These are phyloP conservation scores for Azemiops feae DNA, from an alignment of 2,113 vertebrate genomes.

Conservation along the genomic window DNA sequence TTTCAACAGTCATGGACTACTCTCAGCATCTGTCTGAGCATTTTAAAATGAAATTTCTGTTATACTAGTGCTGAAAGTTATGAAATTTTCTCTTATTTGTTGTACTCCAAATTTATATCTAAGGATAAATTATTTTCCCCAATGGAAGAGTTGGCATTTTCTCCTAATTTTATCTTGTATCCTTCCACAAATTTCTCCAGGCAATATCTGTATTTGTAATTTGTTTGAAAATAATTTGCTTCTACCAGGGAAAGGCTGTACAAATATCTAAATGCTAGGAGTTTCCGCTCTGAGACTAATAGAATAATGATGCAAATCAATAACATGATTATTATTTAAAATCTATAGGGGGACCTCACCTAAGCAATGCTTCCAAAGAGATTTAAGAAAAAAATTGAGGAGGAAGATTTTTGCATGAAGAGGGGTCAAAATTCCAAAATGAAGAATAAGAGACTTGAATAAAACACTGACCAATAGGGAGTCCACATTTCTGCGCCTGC, in stretches of 20 bases:
- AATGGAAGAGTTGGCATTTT: background rate
- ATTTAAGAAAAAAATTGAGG: background rate
- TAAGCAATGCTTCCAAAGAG: background rate
- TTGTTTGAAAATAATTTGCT: background rate
- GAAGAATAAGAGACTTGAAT: background rate
- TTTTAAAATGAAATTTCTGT: background rate
- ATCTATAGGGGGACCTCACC: background rate
- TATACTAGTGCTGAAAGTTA: background rate
- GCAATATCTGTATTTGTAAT: background rate
- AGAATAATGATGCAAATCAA: background rate
- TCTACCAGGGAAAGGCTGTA: background rate
- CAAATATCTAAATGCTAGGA: background rate
- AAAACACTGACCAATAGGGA: background rate
- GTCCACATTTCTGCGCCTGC: background rate
- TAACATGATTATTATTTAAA: background rate
- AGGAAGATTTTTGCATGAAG: background rate
- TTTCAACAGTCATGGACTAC: background rate
- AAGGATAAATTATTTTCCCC: background rate
- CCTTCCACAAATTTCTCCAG: background rate
- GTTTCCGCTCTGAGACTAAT: background rate
- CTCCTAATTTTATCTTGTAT: background rate
- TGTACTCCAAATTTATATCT: background rate
- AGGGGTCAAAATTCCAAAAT: background rate
- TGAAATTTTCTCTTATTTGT: background rate
- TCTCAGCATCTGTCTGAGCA: background rate